These are phyloP conservation scores for Scaptomyza flava DNA, from an alignment of 2,888 invertebrate species.

Conservation along the genomic window DNA sequence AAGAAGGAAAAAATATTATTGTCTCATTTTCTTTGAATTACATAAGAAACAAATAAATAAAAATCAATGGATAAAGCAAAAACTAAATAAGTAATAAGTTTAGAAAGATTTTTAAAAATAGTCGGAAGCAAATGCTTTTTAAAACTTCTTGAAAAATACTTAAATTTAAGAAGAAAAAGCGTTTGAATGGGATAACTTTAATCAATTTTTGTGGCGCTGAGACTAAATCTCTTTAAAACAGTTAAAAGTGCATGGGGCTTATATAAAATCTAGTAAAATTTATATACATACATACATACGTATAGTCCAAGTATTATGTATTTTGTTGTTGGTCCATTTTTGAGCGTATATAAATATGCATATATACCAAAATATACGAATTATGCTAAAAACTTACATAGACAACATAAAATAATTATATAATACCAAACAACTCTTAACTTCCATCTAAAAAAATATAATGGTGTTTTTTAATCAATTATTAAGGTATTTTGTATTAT, in stretches of 20 bases:
- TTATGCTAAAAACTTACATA: slow-evolving; percentile 39
- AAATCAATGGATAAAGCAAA: not conserved
- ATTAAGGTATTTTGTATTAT: slow-evolving; percentile 63
- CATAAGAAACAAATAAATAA: not conserved
- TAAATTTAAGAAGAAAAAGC: not conserved
- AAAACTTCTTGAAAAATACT: not conserved
- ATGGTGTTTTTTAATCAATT: slow-evolving; percentile 70
- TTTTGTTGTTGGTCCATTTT: slow-evolving; percentile 80
- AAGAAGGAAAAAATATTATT: not conserved
- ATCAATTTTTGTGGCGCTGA: not conserved
- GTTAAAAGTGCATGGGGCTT: slow-evolving; percentile 35
- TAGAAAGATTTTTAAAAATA: not conserved
- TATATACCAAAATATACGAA: slow-evolving; percentile 42
- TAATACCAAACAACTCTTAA: slow-evolving; percentile 8
- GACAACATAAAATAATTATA: slow-evolving; percentile 27
- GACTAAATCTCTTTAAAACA: slow-evolving; percentile 11
- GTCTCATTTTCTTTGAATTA: not conserved
- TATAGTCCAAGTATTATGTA: slow-evolving; percentile 74
- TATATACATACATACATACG: slow-evolving; percentile 48
- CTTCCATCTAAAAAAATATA: slow-evolving; percentile 55
- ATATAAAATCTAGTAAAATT: slow-evolving; percentile 45
- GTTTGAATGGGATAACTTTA: slow-evolving; percentile 1
- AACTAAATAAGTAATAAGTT: not conserved
- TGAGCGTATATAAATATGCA: slow-evolving; percentile 53
- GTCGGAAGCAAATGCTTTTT: not conserved